Evolutionary conservation across 2,888 invertebrate species (phyloP).

Genomic region (Tenthredo amoena): DNA sequence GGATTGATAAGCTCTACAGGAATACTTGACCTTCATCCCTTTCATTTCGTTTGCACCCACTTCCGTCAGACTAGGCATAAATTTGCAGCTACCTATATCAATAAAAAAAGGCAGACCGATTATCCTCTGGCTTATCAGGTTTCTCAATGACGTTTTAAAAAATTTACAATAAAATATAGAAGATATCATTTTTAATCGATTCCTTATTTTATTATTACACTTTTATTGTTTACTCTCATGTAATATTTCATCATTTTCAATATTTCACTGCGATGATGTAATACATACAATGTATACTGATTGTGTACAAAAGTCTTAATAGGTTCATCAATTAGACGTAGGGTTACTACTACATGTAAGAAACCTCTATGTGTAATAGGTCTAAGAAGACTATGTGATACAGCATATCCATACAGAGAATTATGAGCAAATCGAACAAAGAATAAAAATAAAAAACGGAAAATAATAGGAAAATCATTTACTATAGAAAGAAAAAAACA

Average conservation of each 20-base stretch:
- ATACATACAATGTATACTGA: slow-evolving; percentile 10
- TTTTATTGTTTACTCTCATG: slow-evolving; percentile 1
- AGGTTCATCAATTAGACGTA: background rate
- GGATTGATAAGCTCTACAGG: background rate
- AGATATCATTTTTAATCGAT: background rate
- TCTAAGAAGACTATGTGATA: background rate
- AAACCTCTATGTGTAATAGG: background rate
- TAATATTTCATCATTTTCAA: slow-evolving; percentile 1
- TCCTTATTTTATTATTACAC: slow-evolving; percentile 11
- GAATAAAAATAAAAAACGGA: background rate
- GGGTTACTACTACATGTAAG: background rate
- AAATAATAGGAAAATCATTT: background rate
- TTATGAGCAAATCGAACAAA: background rate
- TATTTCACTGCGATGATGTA: background rate
- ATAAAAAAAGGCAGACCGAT: background rate
- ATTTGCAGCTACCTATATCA: background rate
- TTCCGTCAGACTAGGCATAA: background rate
- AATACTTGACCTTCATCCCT: background rate
- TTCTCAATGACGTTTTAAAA: background rate
- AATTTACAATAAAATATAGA: background rate
- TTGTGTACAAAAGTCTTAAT: slow-evolving; percentile 33
- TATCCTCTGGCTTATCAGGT: background rate
- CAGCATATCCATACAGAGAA: background rate
- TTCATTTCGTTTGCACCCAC: background rate
- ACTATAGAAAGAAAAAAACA: background rate